Conservation (phyloP, 2,797 vertebrate genomes). For the Podargus strigoides region DNA sequence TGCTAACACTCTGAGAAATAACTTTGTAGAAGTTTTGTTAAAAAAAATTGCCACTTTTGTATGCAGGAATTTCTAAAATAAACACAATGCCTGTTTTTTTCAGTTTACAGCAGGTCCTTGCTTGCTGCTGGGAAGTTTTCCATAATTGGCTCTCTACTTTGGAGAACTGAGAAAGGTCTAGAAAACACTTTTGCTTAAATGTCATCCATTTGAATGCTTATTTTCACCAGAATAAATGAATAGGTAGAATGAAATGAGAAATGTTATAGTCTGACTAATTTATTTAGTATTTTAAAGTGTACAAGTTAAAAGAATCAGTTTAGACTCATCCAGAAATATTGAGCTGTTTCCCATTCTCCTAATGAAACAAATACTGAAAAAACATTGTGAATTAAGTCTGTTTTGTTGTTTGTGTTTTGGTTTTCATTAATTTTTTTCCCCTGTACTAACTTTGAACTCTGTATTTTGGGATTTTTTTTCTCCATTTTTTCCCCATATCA, state of each 20-base stretch:
- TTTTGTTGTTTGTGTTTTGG: too few species aligned
- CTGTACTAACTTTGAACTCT: not conserved
- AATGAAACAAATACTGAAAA: not conserved
- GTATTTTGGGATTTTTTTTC: not conserved
- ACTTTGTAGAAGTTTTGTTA: not conserved
- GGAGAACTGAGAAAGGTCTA: not conserved
- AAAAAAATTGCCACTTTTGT: not conserved
- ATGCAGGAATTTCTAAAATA: not conserved
- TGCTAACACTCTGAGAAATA: not conserved
- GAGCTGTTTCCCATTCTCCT: not conserved
- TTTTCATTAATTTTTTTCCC: not conserved
- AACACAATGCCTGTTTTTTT: not conserved
- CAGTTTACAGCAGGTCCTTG: fast-evolving
- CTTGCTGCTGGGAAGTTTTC: not conserved
- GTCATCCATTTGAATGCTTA: not conserved
- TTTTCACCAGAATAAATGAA: not conserved
- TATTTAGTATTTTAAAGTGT: not conserved
- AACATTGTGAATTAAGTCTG: not conserved
- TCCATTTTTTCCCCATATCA: fast-evolving
- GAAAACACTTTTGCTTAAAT: not conserved
- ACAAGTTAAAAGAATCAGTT: not conserved
- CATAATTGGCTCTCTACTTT: not conserved
- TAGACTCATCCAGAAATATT: not conserved
- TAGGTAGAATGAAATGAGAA: not conserved
- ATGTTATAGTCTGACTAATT: not conserved